Percentiles rank a stretch among this genome's conserved stretches.
phyloP scores from a whole-genome alignment of 2,888 invertebrate species.

The Leucophenga maculata region DNA sequence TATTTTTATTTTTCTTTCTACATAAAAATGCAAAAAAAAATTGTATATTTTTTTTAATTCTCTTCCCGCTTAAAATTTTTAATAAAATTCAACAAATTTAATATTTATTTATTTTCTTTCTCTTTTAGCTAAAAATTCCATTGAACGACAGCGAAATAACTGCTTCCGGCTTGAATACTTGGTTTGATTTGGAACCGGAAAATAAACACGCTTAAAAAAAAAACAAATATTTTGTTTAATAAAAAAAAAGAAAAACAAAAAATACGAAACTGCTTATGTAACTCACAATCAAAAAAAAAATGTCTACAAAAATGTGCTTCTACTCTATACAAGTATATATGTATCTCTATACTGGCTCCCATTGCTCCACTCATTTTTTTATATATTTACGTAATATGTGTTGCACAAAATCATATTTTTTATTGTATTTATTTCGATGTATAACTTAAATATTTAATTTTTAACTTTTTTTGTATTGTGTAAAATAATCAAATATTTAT shows the following conservation, averaged over 20 bases:
- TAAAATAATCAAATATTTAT: conserved; percentile 1
- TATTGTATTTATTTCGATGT: conserved; percentile 14
- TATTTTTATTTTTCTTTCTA: too few species aligned
- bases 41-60: too few species aligned
- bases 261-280: conserved; percentile 20
- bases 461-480: conserved; percentile 9
- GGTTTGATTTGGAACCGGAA: conserved; percentile 71
- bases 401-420: conserved; percentile 32
- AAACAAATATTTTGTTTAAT: conserved; percentile 70
- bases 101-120: background rate
- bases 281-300: conserved; percentile 46
- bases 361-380: background rate
- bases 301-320: background rate
- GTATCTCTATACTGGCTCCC: background rate
- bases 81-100: background rate
- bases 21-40: too few species aligned
- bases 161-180: conserved; percentile 65
- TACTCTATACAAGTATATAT: background rate
- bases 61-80: conserved; percentile 37
- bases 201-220: conserved; percentile 82
- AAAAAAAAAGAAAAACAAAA: conserved; percentile 18
- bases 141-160: conserved; percentile 68
- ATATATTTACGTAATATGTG: conserved; percentile 28
- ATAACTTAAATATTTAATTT: background rate
- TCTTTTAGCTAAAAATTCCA: conserved; percentile 62